Conservation (phyloP, 2,888 invertebrate genomes). For the Nezara viridula region DNA sequence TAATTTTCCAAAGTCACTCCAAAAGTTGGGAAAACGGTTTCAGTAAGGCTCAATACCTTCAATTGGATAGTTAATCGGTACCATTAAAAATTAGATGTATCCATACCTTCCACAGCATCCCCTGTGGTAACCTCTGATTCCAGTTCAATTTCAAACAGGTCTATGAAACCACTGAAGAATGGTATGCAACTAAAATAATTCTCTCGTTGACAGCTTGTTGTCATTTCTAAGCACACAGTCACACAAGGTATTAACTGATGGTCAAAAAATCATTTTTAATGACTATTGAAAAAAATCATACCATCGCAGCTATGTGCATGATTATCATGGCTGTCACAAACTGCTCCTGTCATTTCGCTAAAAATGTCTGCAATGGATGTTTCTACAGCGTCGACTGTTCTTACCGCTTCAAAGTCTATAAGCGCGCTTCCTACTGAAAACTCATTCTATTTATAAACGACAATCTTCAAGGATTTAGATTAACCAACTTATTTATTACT, state of each 20-base stretch:
- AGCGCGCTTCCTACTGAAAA: neutral
- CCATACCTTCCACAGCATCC: constrained; percentile 43
- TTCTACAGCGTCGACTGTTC: neutral
- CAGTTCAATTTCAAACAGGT: constrained; percentile 7
- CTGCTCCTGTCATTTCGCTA: constrained; percentile 5
- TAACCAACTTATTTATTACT: neutral
- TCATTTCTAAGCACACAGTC: constrained; percentile 29
- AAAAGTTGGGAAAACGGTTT: neutral
- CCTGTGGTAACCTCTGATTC: neutral
- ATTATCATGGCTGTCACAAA: neutral
- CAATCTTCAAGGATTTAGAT: neutral
- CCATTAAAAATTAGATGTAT: neutral
- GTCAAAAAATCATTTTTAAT: neutral
- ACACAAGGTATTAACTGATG: neutral
- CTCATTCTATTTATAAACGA: neutral
- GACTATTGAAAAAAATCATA: constrained; percentile 3
- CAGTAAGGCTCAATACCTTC: neutral
- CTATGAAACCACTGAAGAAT: neutral
- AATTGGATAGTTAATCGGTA: neutral
- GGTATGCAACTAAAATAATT: neutral
- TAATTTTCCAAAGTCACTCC: too few relatives aligned
- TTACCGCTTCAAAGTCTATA: neutral
- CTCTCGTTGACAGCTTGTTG: constrained; percentile 14
- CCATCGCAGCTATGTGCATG: neutral
- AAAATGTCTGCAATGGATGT: neutral